These are phyloP conservation scores for Coleophora flavipennella DNA, from an alignment of 2,888 invertebrate species.

Conservation along the genomic window DNA sequence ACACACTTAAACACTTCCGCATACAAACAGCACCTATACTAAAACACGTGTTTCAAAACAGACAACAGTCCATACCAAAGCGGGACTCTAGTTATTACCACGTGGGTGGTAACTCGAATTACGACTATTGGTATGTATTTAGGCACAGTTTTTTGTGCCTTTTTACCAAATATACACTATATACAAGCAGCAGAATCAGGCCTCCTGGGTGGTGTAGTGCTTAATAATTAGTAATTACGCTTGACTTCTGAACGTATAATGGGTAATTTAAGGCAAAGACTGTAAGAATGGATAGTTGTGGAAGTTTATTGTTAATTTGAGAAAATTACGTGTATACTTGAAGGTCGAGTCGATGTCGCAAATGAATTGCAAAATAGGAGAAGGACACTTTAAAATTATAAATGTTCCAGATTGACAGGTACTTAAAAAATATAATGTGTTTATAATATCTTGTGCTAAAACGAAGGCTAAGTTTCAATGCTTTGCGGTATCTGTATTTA, in stretches of 20 bases:
- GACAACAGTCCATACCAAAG: conserved; percentile 19
- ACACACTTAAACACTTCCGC: conserved; percentile 30
- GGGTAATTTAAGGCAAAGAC: too few species aligned
- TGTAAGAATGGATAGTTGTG: too few species aligned
- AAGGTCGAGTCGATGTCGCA: too few species aligned
- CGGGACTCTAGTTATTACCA: conserved; percentile 35
- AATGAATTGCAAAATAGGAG: too few species aligned
- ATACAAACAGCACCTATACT: conserved; percentile 19
- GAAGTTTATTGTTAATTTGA: too few species aligned
- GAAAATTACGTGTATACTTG: too few species aligned
- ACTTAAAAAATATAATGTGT: too few species aligned
- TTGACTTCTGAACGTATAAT: neutral
- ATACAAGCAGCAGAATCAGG: conserved; percentile 34
- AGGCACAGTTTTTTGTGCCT: conserved; percentile 32
- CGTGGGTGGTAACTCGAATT: conserved; percentile 44
- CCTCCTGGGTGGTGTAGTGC: conserved; percentile 43
- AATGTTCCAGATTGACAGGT: too few species aligned
- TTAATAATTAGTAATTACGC: conserved; percentile 1
- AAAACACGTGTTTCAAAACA: conserved; percentile 28
- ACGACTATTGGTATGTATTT: conserved; percentile 21
- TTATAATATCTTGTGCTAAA: too few species aligned
- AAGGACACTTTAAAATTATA: too few species aligned
- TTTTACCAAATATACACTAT: conserved; percentile 34
- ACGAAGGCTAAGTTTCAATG: too few species aligned
- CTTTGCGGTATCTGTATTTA: too few species aligned